phyloP scores from a whole-genome alignment of 2,797 vertebrate species.

The Pangasius djambal region DNA sequence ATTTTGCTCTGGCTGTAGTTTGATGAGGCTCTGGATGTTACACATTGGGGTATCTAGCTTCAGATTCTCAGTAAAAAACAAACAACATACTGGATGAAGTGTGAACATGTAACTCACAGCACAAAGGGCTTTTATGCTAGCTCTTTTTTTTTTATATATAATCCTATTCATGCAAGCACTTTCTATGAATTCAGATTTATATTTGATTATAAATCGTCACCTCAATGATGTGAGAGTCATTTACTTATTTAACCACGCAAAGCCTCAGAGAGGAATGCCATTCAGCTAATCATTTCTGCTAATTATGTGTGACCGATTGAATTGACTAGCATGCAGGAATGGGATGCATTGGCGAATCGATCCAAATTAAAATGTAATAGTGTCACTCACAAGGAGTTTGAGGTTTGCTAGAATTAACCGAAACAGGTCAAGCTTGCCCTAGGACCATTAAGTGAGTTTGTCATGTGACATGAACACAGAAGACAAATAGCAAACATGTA shows the following conservation, averaged over 20 bases:
- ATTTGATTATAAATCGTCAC: conserved; percentile 46
- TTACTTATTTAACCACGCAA: conserved; percentile 48
- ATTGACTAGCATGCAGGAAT: conserved; percentile 35
- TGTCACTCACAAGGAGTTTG: background rate
- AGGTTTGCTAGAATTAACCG: background rate
- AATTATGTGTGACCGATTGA: conserved; percentile 51
- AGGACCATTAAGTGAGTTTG: background rate
- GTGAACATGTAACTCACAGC: background rate
- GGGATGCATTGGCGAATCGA: conserved; percentile 23
- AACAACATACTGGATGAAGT: background rate
- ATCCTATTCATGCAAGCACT: background rate
- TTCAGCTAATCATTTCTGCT: conserved; percentile 42
- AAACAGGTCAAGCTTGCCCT: background rate
- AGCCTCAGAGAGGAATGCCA: conserved; percentile 31
- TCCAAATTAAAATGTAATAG: conserved; percentile 34
- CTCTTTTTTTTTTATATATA: background rate
- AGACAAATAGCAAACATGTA: background rate
- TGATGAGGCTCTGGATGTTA: background rate
- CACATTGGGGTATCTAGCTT: background rate
- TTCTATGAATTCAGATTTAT: background rate
- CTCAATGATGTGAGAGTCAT: conserved; percentile 43
- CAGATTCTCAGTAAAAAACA: background rate
- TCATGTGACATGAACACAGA: background rate
- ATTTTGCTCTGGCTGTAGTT: background rate
- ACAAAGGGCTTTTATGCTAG: background rate